Conservation (phyloP, 1,140 invertebrate species). For the Chionoecetes opilio region DNA sequence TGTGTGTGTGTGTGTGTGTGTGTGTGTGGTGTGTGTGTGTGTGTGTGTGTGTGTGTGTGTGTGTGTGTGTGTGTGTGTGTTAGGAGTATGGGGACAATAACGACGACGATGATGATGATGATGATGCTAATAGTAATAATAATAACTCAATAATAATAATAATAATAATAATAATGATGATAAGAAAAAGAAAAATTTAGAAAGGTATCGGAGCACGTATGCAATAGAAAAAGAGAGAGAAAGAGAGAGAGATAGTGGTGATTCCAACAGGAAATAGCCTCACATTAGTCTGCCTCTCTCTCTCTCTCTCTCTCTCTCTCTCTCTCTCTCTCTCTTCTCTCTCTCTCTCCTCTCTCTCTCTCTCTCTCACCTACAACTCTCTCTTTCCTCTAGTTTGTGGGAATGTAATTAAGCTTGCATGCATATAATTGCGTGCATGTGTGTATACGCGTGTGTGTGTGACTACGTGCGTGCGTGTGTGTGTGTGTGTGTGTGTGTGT, state of each 20-base stretch:
- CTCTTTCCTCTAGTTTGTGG: too few relatives aligned
- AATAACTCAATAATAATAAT: not conserved
- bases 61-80: too few relatives aligned
- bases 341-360: not conserved
- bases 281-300: not conserved
- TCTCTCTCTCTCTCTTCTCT: slow-evolving; percentile 18
- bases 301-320: slow-evolving; percentile 9
- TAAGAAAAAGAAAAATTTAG: not conserved
- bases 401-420: too few relatives aligned
- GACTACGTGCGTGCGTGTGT: too few relatives aligned
- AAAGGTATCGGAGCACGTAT: not conserved
- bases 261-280: not conserved
- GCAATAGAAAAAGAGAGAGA: not conserved
- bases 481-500: too few relatives aligned
- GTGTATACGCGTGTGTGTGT: too few relatives aligned
- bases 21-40: too few relatives aligned
- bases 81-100: too few relatives aligned
- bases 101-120: too few relatives aligned
- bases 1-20: too few relatives aligned
- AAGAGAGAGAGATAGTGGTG: not conserved
- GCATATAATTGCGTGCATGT: too few relatives aligned
- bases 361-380: not conserved
- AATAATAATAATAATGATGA: not conserved
- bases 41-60: too few relatives aligned
- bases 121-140: not conserved